Evolutionary conservation across 2,888 invertebrate genomes (phyloP), one percentile per base, ranked within the genome.

Genomic region (Stenchaetothrips biformis): DNA sequence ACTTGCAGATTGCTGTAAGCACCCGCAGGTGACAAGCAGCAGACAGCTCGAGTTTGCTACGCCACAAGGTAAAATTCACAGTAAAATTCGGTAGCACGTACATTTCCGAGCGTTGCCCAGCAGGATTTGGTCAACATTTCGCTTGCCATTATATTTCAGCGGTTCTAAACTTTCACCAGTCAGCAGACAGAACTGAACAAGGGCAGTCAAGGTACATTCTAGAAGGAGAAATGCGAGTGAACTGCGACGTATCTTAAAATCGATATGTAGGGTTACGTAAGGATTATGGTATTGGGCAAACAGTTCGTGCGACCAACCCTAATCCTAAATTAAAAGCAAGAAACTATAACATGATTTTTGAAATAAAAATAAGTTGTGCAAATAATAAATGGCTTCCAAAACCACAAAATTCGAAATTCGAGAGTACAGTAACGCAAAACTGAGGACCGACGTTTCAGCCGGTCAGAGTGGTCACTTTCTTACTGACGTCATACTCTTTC

Each of bases 181-280:
- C 67, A 74, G 67, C 67, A 74, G 67, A 74, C 67, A 74, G 67
- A 74, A 74, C 67, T 74, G 67, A 25, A 74, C 67, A 74, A 74
- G 67, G 67, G 11, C 67, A 74, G 67, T 2, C 67, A 74, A 74
- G 67, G 21, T 25, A 53, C 25, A 21, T 74, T 74, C 67, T 74
- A 25, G 67, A 74, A 74, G 25, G 6, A 25, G 21, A 11, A 21
- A 18, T 21, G 21, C 21, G 9, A 9, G 67, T 21, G 37, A 37
- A 25, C 11, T 25, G 67, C 25, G 25, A 67, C 67, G 67, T 67
- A 67, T 2, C 37, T 37, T 37, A 37, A 37, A 4, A 37, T 37
- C 37, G 37, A 37, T 37, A 37, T 37, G 37, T 37, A 37, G 37
- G 37, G 37, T 37, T 37, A 37, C 37, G 37, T 37, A 37, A 37